Evolutionary conservation across 2,797 vertebrate species (phyloP).

Genomic region (Apogon hyalosoma): DNA sequence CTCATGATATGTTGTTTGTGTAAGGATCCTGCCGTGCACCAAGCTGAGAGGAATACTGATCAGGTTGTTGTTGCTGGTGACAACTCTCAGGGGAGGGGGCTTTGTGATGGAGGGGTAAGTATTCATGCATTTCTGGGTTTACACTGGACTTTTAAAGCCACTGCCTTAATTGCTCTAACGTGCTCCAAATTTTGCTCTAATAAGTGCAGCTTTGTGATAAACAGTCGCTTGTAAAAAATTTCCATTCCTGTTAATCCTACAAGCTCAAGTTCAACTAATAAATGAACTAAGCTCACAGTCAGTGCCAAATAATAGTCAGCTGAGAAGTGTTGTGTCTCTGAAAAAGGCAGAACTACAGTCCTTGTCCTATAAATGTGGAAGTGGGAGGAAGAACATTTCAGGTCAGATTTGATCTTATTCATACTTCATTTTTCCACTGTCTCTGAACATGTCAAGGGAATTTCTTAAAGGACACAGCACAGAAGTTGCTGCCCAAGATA

Average conservation of each 20-base stretch:
- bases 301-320: conserved; percentile 59
- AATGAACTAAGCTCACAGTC: conserved; percentile 56
- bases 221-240: conserved; percentile 36
- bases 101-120: conserved; percentile 76
- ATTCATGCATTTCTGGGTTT: conserved; percentile 20
- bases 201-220: conserved; percentile 31
- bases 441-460: conserved; percentile 61
- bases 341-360: conserved; percentile 11
- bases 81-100: conserved; percentile 52
- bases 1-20: conserved; percentile 58
- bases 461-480: conserved; percentile 54
- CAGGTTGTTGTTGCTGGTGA: conserved; percentile 58
- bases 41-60: conserved; percentile 73
- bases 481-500: conserved; percentile 52
- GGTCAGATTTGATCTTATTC: conserved; percentile 7
- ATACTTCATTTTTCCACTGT: conserved; percentile 1
- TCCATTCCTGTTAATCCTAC: conserved; percentile 59
- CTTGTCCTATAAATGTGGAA: conserved; percentile 18
- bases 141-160: conserved; percentile 12
- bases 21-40: conserved; percentile 39
- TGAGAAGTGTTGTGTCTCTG: conserved; percentile 57
- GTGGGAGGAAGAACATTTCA: conserved; percentile 11
- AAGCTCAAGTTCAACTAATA: conserved; percentile 45
- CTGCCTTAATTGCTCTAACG: conserved; percentile 10
- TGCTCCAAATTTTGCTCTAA: conserved; percentile 27